Conservation (phyloP, 37 sponge, comb jelly and placozoan species). For the Dysidea cf. avara region DNA sequence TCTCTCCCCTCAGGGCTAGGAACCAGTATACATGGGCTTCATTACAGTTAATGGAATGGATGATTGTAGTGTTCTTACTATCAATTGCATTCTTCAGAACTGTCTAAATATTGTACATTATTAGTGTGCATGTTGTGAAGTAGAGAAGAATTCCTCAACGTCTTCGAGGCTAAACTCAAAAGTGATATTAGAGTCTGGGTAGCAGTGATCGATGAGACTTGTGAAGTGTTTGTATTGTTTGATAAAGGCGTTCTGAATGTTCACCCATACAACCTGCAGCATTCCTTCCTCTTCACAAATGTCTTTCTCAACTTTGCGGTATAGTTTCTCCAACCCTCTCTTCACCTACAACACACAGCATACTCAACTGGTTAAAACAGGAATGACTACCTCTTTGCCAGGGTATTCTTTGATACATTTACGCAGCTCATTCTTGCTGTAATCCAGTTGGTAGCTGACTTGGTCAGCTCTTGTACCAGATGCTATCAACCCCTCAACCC, state of each 20-base stretch:
- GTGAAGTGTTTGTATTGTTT: conserved; percentile 64
- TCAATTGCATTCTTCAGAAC: too few relatives aligned
- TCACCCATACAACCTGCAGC: conserved; percentile 85
- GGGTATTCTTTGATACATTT: conserved; percentile 85
- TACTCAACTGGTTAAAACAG: not conserved
- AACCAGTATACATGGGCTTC: too few relatives aligned
- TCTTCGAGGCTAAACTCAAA: conserved; percentile 79
- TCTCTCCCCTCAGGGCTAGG: too few relatives aligned
- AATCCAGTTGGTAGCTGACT: conserved; percentile 82
- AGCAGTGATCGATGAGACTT: conserved; percentile 73
- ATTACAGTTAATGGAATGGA: too few relatives aligned
- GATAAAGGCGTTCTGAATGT: conserved; percentile 86
- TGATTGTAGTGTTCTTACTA: too few relatives aligned
- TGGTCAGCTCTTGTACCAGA: conserved; percentile 82
- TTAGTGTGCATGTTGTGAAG: too few relatives aligned
- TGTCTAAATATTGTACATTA: too few relatives aligned
- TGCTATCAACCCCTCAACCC: conserved; percentile 71
- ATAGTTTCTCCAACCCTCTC: conserved; percentile 84
- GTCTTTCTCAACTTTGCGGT: conserved; percentile 85
- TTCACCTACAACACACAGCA: conserved; percentile 56
- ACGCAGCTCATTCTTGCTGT: conserved; percentile 63
- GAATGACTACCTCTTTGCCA: conserved; percentile 72
- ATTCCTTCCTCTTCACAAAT: conserved; percentile 72
- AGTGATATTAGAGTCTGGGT: conserved; percentile 76
- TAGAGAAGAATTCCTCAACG: conserved; percentile 64